These are phyloP conservation scores for Osmerus eperlanus DNA, from an alignment of 2,113 vertebrate species.

Conservation along the genomic window DNA sequence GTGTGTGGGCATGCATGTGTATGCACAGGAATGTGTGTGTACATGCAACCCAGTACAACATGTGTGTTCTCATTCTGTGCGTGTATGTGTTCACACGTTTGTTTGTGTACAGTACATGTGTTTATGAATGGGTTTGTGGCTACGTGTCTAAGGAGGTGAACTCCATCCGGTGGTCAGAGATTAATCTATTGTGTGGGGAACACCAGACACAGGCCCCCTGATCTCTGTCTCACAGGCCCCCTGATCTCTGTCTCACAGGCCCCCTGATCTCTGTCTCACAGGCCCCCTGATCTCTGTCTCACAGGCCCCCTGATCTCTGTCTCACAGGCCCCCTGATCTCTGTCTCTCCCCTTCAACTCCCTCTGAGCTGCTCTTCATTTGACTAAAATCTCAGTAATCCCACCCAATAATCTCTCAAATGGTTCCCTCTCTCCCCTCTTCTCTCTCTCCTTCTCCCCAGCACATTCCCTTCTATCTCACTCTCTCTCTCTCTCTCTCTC, in stretches of 20 bases:
- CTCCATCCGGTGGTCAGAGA: neutral
- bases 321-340: slow-evolving; percentile 14
- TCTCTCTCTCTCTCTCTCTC: neutral
- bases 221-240: slow-evolving; percentile 25
- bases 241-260: slow-evolving; percentile 24
- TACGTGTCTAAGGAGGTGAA: neutral
- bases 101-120: neutral
- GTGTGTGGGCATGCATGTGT: too few species aligned
- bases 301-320: too few species aligned
- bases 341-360: slow-evolving; percentile 5
- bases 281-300: slow-evolving; percentile 24
- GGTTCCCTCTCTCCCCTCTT: slow-evolving; percentile 24
- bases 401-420: slow-evolving; percentile 47
- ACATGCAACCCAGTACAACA: neutral
- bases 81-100: slow-evolving; percentile 4
- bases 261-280: slow-evolving; percentile 24
- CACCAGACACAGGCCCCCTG: slow-evolving; percentile 8
- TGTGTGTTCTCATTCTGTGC: neutral
- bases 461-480: slow-evolving; percentile 17
- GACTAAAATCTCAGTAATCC: slow-evolving; percentile 50
- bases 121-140: neutral
- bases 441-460: slow-evolving; percentile 1
- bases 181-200: slow-evolving; percentile 16
- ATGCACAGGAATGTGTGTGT: neutral
- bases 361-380: slow-evolving; percentile 43